These are phyloP conservation scores for Lordiphosa mommai DNA, from an alignment of 1,140 invertebrate species.

Conservation along the genomic window DNA sequence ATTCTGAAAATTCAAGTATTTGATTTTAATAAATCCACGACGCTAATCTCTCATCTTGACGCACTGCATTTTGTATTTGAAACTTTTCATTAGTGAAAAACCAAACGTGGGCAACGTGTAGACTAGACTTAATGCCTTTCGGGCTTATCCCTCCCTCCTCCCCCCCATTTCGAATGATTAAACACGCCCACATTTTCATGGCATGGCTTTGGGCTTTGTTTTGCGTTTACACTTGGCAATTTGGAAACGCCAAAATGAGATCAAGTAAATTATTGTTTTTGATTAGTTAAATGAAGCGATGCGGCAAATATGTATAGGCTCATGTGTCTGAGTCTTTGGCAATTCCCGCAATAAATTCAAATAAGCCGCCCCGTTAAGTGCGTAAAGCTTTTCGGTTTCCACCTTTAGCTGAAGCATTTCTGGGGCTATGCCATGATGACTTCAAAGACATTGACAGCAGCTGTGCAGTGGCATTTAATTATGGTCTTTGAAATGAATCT, in stretches of 20 bases:
- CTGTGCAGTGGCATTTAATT: constrained; percentile 48
- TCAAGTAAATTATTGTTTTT: constrained; percentile 68
- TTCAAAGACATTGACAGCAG: constrained; percentile 44
- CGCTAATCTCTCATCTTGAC: neutral
- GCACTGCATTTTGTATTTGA: constrained; percentile 4
- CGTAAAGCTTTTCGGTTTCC: too few species aligned
- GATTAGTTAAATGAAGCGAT: constrained; percentile 49
- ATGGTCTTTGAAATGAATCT: constrained; percentile 53
- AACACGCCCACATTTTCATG: constrained; percentile 34
- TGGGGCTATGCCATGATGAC: constrained; percentile 8
- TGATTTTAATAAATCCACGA: too few species aligned
- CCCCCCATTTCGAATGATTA: constrained; percentile 40
- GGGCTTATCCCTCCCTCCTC: constrained; percentile 5
- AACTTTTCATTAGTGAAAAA: constrained; percentile 42
- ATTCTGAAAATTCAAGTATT: too few species aligned
- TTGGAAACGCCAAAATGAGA: constrained; percentile 33
- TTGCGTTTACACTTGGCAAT: constrained; percentile 22
- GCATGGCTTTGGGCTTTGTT: constrained; percentile 7
- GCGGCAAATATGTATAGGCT: constrained; percentile 6
- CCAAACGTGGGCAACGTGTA: constrained; percentile 15
- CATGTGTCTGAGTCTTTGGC: constrained; percentile 18
- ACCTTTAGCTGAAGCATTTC: too few species aligned
- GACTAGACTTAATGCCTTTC: constrained; percentile 7
- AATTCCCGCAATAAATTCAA: constrained; percentile 53
- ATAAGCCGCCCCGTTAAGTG: constrained; percentile 25